Percentiles rank a stretch among this genome's conserved stretches.
Conservation (phyloP, 2,888 invertebrate genomes). For the Nemurella pictetii region DNA sequence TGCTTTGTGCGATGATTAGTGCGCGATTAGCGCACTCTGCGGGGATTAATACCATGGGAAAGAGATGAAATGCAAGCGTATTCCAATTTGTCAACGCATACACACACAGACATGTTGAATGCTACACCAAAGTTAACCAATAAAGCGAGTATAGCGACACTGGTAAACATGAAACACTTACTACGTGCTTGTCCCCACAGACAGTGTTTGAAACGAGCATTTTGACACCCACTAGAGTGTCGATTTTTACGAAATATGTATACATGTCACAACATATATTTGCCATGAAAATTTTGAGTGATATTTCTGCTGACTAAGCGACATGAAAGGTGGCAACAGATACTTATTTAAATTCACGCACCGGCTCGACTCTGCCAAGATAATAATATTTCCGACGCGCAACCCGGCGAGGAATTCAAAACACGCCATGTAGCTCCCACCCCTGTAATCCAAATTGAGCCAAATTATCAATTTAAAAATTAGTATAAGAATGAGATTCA, state of each 20-base stretch:
- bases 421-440: conserved; percentile 27
- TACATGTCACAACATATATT: too few relatives aligned
- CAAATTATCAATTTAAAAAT: conserved; percentile 32
- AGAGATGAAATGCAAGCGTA: neutral
- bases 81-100: neutral
- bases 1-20: neutral
- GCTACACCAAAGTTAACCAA: too few relatives aligned
- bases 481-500: conserved; percentile 27
- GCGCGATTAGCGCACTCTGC: neutral
- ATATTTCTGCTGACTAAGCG: neutral
- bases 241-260: too few relatives aligned
- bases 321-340: neutral
- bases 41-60: neutral
- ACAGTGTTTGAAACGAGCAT: too few relatives aligned
- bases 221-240: too few relatives aligned
- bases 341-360: neutral
- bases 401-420: conserved; percentile 10
- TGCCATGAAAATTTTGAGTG: neutral
- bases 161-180: too few relatives aligned
- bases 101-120: too few relatives aligned
- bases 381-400: neutral
- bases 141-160: too few relatives aligned
- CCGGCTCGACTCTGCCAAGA: neutral
- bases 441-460: conserved; percentile 30
- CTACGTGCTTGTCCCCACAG: too few relatives aligned